Evolutionary conservation across 2,113 vertebrate genomes (phyloP).

Genomic region (Lepus americanus): DNA sequence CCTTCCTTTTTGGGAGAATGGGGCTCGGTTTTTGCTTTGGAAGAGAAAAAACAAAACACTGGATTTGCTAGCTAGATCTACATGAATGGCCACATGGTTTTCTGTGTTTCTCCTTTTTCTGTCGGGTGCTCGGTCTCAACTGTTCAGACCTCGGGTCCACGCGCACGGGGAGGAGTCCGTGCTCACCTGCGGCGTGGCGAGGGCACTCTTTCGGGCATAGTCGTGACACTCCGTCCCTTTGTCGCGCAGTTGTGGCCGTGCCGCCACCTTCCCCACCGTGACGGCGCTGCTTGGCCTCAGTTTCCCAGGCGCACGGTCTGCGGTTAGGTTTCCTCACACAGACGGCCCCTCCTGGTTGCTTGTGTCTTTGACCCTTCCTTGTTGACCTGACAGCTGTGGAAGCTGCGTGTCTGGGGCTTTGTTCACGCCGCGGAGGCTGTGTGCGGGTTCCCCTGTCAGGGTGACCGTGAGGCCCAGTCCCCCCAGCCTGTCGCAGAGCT

Average conservation of each 20-base stretch:
- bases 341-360: not conserved
- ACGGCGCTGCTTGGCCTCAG: not conserved
- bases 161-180: not conserved
- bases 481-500: rapidly evolving
- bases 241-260: rapidly evolving
- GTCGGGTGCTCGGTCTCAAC: not conserved
- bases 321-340: not conserved
- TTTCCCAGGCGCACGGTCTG: not conserved
- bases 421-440: not conserved
- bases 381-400: not conserved
- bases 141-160: too few species aligned
- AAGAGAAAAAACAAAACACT: not conserved
- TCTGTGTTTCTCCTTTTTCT: not conserved
- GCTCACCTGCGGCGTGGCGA: too few species aligned
- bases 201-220: rapidly evolving
- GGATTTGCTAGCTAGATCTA: not conserved
- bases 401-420: too few species aligned
- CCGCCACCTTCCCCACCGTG: not conserved
- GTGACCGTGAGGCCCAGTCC: too few species aligned
- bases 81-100: not conserved
- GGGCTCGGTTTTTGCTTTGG: not conserved
- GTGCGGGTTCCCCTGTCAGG: too few species aligned
- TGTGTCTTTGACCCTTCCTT: not conserved
- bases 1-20: not conserved
- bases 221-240: not conserved